Evolutionary conservation across 1,140 invertebrate genomes (phyloP), one percentile per base, ranked within the genome.

Genomic region (Microplitis mediator): DNA sequence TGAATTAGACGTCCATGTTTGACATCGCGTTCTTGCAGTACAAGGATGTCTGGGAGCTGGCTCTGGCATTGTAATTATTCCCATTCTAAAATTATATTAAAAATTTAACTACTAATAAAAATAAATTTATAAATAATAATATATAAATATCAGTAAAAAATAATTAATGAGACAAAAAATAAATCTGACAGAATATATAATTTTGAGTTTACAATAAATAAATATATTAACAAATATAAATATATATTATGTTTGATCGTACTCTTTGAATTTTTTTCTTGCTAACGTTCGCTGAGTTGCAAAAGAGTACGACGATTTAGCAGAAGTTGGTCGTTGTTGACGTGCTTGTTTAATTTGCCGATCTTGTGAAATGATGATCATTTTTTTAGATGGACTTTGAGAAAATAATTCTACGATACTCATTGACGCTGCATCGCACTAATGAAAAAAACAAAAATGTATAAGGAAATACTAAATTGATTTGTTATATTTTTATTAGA

Each of bases 241-340:
- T 5, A 56, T 23, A 23, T 23, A 23, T 58, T 52, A 67, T 39
- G 11, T 14, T 5, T 76, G 80, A 50, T 82, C 84, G 65, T 85
- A 87, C 85, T 87, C 82, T 69, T 85, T 87, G 3, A 86, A 65
- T 77, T 84, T 86, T 76, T 86, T 87, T 70, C 86, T 84, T 11
- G 85, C 86, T 56, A 87, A 76, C 32, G 86, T 87, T 58, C 84
- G 80, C 60, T 87, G 85, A 4, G 86, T 87, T 35, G 86, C 86
- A 69, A 87, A 87, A n/a, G 86, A 87, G 51, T 81, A 87, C 14
- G 61, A 63, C 13, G 85, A 86, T 68, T 82, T 78, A n/a, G 85
- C 81, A 14, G 86, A 87, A 62, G 69, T 81, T 16, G 86, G 84
- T 31, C 85, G 82, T 72, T 84, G 85, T n/a, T 73, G 66, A 31